Percentiles rank a stretch among this genome's conserved stretches.
Evolutionary conservation across 2,113 vertebrate genomes (phyloP).

Genomic region (Otus sunia): DNA sequence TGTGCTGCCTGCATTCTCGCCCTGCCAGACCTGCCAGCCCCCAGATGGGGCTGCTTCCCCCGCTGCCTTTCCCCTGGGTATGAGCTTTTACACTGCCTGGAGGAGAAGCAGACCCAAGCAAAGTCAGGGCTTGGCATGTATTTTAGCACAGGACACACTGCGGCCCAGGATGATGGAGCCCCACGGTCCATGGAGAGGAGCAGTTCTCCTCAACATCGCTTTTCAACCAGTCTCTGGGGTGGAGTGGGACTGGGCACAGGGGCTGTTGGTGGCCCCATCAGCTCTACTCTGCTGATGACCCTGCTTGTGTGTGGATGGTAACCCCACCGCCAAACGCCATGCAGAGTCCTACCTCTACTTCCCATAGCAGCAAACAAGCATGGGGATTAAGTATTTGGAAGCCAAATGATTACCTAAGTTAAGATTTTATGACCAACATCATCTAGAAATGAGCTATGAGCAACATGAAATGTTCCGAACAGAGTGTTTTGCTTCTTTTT

Average conservation of each 20-base stretch:
- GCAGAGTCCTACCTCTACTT: not conserved
- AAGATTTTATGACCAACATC: not conserved
- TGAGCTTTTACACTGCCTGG: fast-evolving
- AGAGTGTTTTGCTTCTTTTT: not conserved
- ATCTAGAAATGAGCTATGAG: not conserved
- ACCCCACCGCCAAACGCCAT: not conserved
- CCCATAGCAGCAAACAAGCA: not conserved
- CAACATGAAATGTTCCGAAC: not conserved
- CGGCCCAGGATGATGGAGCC: not conserved
- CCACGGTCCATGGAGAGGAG: fast-evolving
- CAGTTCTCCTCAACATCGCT: fast-evolving
- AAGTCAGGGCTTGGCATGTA: fast-evolving
- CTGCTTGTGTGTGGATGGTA: not conserved
- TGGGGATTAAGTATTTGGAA: not conserved
- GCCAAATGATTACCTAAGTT: not conserved
- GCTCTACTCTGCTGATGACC: not conserved
- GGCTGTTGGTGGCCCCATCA: not conserved
- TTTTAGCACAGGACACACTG: fast-evolving
- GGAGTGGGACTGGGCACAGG: not conserved
- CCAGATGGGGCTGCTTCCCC: fast-evolving
- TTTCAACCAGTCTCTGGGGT: fast-evolving
- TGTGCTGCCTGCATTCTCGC: not conserved
- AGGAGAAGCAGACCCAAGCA: not conserved
- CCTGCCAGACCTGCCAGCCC: not conserved
- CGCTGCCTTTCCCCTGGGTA: not conserved